Percentiles rank a stretch among this genome's conserved stretches.
Evolutionary conservation across 2,888 invertebrate species (phyloP).

Genomic region (Catocala fraxini): DNA sequence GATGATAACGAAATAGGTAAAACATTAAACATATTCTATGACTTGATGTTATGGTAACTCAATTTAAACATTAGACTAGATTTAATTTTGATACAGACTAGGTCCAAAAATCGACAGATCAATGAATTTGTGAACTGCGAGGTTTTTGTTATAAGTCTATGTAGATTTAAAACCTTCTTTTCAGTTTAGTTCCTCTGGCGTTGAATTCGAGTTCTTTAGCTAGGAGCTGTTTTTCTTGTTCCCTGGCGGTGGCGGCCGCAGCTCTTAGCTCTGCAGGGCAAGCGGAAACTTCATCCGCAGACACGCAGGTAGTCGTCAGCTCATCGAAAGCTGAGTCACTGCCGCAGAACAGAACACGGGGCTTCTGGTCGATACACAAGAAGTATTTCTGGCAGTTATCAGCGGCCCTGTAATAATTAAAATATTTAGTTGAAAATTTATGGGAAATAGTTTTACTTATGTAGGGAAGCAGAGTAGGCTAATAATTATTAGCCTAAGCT

Average conservation of each 20-base stretch:
- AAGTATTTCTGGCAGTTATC: constrained; percentile 93
- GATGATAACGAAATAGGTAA: constrained; percentile 18
- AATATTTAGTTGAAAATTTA: too few species aligned
- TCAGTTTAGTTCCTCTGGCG: constrained; percentile 22
- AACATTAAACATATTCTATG: constrained; percentile 28
- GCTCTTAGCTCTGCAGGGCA: constrained; percentile 86
- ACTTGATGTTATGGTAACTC: constrained; percentile 47
- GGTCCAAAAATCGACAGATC: constrained; percentile 22
- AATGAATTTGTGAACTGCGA: too few species aligned
- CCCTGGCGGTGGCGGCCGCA: constrained; percentile 65
- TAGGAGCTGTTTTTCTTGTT: constrained; percentile 64
- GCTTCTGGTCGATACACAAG: constrained; percentile 91
- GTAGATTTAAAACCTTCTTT: neutral
- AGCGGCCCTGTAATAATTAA: constrained; percentile 81
- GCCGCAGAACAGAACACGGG: constrained; percentile 92
- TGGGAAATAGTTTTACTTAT: too few species aligned
- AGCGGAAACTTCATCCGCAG: constrained; percentile 92
- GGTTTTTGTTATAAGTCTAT: too few species aligned
- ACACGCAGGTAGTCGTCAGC: constrained; percentile 91
- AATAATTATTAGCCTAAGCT: too few species aligned
- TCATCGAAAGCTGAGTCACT: constrained; percentile 93
- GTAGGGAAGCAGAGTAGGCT: too few species aligned
- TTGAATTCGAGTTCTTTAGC: constrained; percentile 67
- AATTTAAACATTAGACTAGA: constrained; percentile 51
- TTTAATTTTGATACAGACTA: constrained; percentile 38